Base-by-base conservation (phyloP, 2,888 invertebrate species). In the Lissocephala sabroskyi region DNA sequence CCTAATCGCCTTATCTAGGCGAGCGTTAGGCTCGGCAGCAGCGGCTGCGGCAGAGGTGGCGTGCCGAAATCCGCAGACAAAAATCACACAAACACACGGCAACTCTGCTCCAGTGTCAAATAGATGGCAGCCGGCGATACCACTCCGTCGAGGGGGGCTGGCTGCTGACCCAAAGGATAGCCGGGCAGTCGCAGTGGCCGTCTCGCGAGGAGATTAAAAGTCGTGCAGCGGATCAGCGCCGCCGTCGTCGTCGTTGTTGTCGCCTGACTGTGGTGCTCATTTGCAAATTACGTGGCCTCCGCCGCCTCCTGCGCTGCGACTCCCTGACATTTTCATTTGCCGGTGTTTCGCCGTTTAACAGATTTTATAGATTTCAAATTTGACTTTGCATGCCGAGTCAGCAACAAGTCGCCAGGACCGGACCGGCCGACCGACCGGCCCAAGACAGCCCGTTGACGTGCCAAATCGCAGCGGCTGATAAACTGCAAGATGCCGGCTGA, bases 301-400 rank as follows among this genome's bases (percentile, higher is more conserved):
- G 75, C 67, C 67, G 52, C 46, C 45, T 44, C 50, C 56, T 18
- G 42, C 44, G 39, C 45, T 45, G 28, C 44, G 52, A 45, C 45
- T 49, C 46, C 44, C 52, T 48, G 68, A 68, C 68, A 75, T 75
- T 68, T 73, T 62, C 73, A 76, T 76, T 68, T 32, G 42, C 13
- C 29, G 23, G 10, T 18, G 4, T 23, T 29, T 67, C 62, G 59
- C 19, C n/a, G n/a, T 53, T 59, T 56, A 62, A 49, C 46, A 74
- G 78, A 71, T 73, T 77, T 75, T 59, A 77, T 75, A 77, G 71
- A 77, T 73, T 62, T 67, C 43, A 53, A 48, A 33, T 49, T 35
- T 45, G 30, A 14, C 19, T 39, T 32, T 39, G 62, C 64, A 63
- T 61, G 46, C 35, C 40, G 11, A 41, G 47, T 44, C 48, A 48